A percentile compares a stretch with the other conserved stretches of the same genome.
Conservation (phyloP, 2,888 invertebrate genomes). For the Dinocampus coccinellae region DNA sequence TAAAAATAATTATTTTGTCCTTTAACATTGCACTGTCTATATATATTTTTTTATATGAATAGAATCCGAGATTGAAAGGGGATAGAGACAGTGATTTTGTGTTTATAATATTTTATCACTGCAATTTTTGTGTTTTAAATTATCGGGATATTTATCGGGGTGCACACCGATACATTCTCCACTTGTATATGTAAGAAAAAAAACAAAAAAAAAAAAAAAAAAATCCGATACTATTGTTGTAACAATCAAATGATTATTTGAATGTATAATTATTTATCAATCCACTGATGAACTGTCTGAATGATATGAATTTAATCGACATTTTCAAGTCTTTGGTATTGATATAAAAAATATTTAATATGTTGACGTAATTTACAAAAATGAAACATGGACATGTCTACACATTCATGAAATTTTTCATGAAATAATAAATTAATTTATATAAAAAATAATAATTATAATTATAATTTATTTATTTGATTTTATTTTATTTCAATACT, state of each 20-base stretch:
- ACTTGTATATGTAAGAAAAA: no score
- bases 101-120: slow-evolving; percentile 28
- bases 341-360: not conserved
- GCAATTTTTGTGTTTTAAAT: slow-evolving; percentile 12
- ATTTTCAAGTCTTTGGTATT: not conserved
- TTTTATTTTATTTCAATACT: slow-evolving; percentile 61
- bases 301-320: not conserved
- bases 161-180: not conserved
- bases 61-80: not conserved
- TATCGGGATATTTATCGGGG: not conserved
- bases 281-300: not conserved
- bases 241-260: not conserved
- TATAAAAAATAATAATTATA: no score
- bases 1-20: slow-evolving; percentile 19
- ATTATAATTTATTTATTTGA: no score
- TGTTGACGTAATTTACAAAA: not conserved
- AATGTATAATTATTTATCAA: not conserved
- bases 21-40: not conserved
- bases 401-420: not conserved
- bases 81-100: not conserved
- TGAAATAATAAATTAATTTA: not conserved
- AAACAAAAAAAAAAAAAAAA: not conserved
- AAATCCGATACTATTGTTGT: not conserved
- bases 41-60: not conserved
- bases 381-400: not conserved